Conservation (phyloP, 2,797 vertebrate genomes). For the Periophthalmus magnuspinnatus region DNA sequence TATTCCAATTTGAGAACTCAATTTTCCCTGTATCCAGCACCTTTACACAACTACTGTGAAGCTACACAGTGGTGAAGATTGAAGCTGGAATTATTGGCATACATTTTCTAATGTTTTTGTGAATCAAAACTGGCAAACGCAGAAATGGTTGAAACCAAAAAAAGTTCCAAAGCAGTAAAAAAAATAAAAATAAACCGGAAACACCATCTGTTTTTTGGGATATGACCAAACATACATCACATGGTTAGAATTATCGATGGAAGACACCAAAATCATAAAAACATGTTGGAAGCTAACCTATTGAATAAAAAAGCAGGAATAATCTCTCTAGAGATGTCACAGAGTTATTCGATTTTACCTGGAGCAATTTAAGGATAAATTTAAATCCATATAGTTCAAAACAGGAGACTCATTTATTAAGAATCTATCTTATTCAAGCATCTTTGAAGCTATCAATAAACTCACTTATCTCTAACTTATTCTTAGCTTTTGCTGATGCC, state of each 20-base stretch:
- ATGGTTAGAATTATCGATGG: not conserved
- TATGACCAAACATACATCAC: not conserved
- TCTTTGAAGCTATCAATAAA: not conserved
- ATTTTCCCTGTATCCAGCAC: too few relatives aligned
- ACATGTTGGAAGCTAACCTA: not conserved
- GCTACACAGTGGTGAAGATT: not conserved
- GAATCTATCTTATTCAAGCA: not conserved
- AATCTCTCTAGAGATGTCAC: not conserved
- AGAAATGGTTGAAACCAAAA: not conserved
- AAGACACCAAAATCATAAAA: not conserved
- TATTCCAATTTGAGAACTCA: too few relatives aligned
- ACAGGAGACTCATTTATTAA: too few relatives aligned
- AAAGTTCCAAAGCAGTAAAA: not conserved
- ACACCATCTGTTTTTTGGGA: not conserved
- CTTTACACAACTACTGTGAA: not conserved
- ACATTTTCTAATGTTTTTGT: not conserved
- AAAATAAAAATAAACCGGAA: not conserved
- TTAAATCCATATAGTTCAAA: not conserved
- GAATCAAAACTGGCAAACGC: not conserved
- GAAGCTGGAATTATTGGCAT: not conserved
- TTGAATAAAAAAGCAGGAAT: not conserved
- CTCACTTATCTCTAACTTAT: not conserved
- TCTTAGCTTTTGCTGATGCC: not conserved
- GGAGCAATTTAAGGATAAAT: not conserved
- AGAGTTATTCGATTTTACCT: not conserved